Percentiles rank a stretch among this genome's conserved stretches.
Evolutionary conservation across 2,113 vertebrate species (phyloP).

Genomic region (Petaurus breviceps): DNA sequence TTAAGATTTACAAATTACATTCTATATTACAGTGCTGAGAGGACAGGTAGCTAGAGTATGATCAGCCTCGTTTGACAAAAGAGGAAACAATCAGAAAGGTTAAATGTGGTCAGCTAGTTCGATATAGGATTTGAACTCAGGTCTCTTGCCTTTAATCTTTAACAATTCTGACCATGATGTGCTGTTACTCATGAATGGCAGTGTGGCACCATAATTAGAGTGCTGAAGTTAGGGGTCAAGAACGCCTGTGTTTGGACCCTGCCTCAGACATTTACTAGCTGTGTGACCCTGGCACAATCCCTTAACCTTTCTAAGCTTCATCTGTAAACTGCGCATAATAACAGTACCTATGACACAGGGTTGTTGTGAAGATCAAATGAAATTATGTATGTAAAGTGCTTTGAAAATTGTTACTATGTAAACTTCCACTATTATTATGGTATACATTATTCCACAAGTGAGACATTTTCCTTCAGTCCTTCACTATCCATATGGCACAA

Average conservation of each 20-base stretch:
- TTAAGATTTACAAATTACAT: neutral
- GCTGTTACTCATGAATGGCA: neutral
- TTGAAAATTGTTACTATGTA: neutral
- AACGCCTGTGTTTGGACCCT: neutral
- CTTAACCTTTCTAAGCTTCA: neutral
- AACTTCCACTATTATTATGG: neutral
- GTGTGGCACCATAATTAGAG: neutral
- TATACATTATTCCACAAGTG: neutral
- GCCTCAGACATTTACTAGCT: neutral
- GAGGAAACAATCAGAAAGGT: neutral
- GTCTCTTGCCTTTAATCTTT: neutral
- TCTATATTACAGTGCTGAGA: neutral
- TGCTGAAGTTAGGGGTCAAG: neutral
- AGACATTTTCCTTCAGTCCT: neutral
- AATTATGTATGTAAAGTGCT: neutral
- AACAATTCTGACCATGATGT: neutral
- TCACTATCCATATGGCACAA: neutral
- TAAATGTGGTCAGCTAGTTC: neutral
- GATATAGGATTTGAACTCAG: neutral
- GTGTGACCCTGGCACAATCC: neutral
- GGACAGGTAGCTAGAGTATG: neutral
- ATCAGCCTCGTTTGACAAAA: neutral
- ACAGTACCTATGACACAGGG: neutral
- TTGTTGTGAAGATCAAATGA: neutral
- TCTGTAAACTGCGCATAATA: neutral